Evolutionary conservation across 2,888 invertebrate species (phyloP).

Genomic region (Lepidochitona cinerea): DNA sequence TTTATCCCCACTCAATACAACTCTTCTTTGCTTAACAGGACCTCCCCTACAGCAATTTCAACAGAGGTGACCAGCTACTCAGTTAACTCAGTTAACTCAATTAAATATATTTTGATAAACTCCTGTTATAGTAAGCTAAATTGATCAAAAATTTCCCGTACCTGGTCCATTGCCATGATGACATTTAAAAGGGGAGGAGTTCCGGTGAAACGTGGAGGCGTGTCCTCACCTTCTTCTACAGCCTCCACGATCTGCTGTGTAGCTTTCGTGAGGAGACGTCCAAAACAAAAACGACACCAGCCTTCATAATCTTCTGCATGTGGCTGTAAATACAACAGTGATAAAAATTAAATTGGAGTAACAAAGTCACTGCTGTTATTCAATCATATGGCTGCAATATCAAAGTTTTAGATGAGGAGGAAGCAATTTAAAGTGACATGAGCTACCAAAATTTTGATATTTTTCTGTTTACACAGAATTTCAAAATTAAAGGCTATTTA

Average conservation of each 20-base stretch:
- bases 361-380: too few species aligned
- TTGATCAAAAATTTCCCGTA: slow-evolving; percentile 38
- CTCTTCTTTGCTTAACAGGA: too few species aligned
- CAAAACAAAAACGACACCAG: slow-evolving; percentile 74
- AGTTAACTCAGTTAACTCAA: too few species aligned
- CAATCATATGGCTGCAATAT: too few species aligned
- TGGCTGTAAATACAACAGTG: slow-evolving; percentile 67
- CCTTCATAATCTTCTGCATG: slow-evolving; percentile 68
- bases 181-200: slow-evolving; percentile 69
- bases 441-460: too few species aligned
- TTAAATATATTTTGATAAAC: slow-evolving; percentile 71
- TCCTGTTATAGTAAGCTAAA: slow-evolving; percentile 29
- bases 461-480: too few species aligned
- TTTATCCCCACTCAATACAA: too few species aligned
- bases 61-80: too few species aligned
- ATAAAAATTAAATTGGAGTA: background rate
- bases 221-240: slow-evolving; percentile 21
- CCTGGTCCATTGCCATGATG: slow-evolving; percentile 72
- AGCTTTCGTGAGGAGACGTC: slow-evolving; percentile 38
- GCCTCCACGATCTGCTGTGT: slow-evolving; percentile 18
- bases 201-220: slow-evolving; percentile 34
- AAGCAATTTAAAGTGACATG: too few species aligned
- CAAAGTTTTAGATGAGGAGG: too few species aligned
- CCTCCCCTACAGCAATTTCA: too few species aligned
- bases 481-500: too few species aligned